Evolutionary conservation across 1,140 invertebrate genomes (phyloP).

Genomic region (Amyelois transitella): DNA sequence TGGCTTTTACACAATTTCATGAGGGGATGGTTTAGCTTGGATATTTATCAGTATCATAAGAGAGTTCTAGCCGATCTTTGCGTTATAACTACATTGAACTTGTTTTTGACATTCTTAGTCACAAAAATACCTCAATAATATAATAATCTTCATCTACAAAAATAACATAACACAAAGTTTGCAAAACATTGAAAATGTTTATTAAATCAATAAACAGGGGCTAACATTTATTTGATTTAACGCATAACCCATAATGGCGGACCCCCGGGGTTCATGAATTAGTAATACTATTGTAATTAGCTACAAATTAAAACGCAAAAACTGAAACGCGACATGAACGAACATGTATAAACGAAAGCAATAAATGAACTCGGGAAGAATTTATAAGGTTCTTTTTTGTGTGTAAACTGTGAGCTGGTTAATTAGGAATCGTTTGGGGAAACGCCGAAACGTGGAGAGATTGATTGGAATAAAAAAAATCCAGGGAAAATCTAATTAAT

Average conservation of each 20-base stretch:
- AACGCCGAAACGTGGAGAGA: background rate
- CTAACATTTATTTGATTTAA: constrained; percentile 11
- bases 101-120: no score
- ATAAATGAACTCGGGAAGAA: background rate
- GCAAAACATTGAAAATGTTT: background rate
- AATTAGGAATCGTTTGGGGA: background rate
- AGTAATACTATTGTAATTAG: constrained; percentile 34
- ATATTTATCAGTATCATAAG: no score
- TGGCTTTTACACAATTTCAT: no score
- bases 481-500: background rate
- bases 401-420: background rate
- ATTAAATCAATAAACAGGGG: background rate
- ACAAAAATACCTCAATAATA: no score
- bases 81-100: no score
- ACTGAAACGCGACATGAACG: background rate
- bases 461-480: background rate
- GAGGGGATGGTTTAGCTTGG: no score
- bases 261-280: constrained; percentile 31
- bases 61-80: no score
- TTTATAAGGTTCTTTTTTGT: background rate
- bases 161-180: no score
- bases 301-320: constrained; percentile 7
- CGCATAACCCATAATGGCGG: constrained; percentile 6
- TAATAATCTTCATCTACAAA: background rate
- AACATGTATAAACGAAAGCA: background rate